Percentiles rank a stretch among this genome's conserved stretches.
These are phyloP conservation scores for Accipiter cooperii DNA, from an alignment of 2,113 vertebrate species.

Conservation along the genomic window DNA sequence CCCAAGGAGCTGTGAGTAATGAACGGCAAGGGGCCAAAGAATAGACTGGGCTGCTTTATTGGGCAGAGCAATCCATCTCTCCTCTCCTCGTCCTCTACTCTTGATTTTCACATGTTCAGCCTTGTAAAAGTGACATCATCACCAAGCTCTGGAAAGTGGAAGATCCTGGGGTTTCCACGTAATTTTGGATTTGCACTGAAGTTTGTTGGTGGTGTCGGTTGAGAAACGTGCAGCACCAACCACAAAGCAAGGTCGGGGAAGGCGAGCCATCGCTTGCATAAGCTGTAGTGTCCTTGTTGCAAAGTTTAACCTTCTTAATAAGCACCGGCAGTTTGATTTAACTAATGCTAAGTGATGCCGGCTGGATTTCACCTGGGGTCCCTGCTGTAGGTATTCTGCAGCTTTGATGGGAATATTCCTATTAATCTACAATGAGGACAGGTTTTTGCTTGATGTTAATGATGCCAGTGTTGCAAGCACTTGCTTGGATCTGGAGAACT, in stretches of 20 bases:
- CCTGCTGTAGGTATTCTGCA: not conserved
- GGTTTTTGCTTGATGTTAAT: not conserved
- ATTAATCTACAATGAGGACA: not conserved
- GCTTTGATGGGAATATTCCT: not conserved
- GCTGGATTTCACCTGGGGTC: not conserved
- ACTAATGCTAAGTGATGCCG: not conserved
- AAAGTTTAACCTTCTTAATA: not conserved
- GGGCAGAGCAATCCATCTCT: not conserved
- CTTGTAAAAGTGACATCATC: not conserved
- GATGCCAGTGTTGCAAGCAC: not conserved
- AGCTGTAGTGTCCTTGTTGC: not conserved
- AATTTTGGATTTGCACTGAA: not conserved
- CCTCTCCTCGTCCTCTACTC: not conserved
- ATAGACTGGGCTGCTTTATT: not conserved
- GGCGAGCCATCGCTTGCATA: not conserved
- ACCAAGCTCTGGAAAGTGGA: not conserved
- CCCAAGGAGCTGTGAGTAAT: not conserved
- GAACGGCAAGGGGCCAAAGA: not conserved
- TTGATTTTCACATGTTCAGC: not conserved
- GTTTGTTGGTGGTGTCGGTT: not conserved
- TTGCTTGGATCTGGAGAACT: conserved; percentile 16
- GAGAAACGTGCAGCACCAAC: rapidly evolving
- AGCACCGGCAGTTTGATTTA: not conserved
- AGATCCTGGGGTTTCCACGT: rapidly evolving
- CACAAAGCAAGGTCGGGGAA: not conserved